Base-by-base conservation (phyloP, 2,113 vertebrate genomes). In the Porphyrio hochstetteri region DNA sequence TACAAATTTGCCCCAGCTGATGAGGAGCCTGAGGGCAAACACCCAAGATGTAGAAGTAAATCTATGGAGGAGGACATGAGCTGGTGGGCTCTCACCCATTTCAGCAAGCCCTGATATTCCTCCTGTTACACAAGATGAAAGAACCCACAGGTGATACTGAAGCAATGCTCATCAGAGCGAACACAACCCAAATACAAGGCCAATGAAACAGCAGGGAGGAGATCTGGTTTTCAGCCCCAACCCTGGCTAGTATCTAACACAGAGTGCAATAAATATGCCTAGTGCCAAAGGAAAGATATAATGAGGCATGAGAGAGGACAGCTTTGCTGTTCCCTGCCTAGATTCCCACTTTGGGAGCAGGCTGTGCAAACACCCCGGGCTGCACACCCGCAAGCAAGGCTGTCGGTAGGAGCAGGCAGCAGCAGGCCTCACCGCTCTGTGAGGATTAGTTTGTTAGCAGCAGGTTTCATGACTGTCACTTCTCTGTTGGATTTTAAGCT, bases 321-420 rank as follows among this genome's bases (percentile, higher is more conserved):
- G 15, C 7, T 70, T 89, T 40, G 29, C 21, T 46, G 5, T 48
- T 76, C 36, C 44, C 20, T 52, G 11, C 44, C 57, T 46, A 36
- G 27, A 11, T 46, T 44, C 35, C 40, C 36, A 55, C n/a, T 56
- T 44, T 60, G 46, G 23, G 27, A 83, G 25, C 27, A 3, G 7
- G 16, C 40, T 56, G 11, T 21, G 48, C 57, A 38, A 65, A 12
- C 20, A 3, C 29, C 16, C 21, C 16, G 50, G 24, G 33, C 57
- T 53, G 59, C 25, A 9, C 28, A 50, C 8, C 78, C 27, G 29
- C 38, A 27, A 28, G 44, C 3, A 1, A 24, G 40, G 23, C 55
- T 5, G 60, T 33, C 1, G 7, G 46, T 6, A 16, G 16, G n/a
- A 46, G 63, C 5, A 2, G 48, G 23, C 2, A 1, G 76, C 48